phyloP scores from a whole-genome alignment of 1,140 invertebrate species.

The Anastrepha obliqua region DNA sequence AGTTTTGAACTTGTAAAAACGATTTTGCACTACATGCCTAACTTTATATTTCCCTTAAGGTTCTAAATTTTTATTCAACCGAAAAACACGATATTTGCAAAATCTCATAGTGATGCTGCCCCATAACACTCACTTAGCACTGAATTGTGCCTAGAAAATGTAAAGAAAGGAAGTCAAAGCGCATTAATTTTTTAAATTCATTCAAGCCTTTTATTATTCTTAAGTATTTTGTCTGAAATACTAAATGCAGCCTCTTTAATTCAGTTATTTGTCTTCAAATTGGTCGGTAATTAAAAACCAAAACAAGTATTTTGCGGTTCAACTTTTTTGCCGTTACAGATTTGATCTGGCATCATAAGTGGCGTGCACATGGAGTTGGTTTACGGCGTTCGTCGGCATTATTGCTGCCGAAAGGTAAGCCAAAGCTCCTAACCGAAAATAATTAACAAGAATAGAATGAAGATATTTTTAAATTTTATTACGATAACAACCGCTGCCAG shows the following conservation, averaged over 20 bases:
- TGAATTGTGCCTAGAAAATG: no score
- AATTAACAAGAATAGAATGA: slow-evolving; percentile 56
- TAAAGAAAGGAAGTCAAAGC: no score
- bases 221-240: no score
- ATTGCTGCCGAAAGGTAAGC: background rate
- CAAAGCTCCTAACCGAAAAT: slow-evolving; percentile 54
- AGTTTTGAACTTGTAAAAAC: no score
- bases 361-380: background rate
- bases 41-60: no score
- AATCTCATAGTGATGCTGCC: no score
- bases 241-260: background rate
- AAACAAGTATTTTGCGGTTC: background rate
- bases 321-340: slow-evolving; percentile 27
- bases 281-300: background rate
- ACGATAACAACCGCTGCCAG: slow-evolving; percentile 56
- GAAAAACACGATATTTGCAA: no score
- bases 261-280: background rate
- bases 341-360: slow-evolving; percentile 33
- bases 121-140: no score
- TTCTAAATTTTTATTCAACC: no score
- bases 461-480: slow-evolving; percentile 57
- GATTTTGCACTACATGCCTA: no score
- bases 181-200: no score
- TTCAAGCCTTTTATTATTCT: no score
- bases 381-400: background rate